Conservation (phyloP, 2,888 invertebrate species). For the Habrosyne pyritoides region DNA sequence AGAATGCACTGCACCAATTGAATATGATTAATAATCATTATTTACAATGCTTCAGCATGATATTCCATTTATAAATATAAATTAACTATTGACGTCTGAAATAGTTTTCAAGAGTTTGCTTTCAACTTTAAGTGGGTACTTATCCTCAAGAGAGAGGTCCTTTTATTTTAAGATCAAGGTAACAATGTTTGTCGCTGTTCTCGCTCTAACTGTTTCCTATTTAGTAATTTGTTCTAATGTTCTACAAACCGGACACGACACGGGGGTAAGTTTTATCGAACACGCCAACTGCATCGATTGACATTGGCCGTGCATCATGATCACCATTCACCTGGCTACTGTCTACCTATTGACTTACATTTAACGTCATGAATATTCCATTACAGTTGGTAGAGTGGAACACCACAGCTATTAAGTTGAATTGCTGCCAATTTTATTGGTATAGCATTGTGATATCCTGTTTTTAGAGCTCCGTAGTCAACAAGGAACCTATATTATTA, state of each 20-base stretch:
- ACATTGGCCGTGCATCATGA: constrained; percentile 58
- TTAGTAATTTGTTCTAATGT: background rate
- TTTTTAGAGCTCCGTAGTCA: too few relatives aligned
- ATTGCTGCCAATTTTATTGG: background rate
- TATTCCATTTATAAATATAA: background rate
- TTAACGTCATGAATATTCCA: constrained; percentile 43
- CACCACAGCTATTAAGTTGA: background rate
- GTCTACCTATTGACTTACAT: constrained; percentile 5
- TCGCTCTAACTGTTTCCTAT: background rate
- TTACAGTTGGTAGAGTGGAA: background rate
- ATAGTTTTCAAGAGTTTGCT: background rate
- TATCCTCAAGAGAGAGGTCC: background rate
- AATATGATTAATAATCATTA: constrained; percentile 2
- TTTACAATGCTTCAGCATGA: background rate
- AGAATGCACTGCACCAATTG: constrained; percentile 17
- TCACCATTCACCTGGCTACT: constrained; percentile 42
- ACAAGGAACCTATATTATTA: too few relatives aligned
- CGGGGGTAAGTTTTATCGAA: constrained; percentile 10
- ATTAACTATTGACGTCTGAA: background rate
- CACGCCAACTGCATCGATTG: constrained; percentile 49
- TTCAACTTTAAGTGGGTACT: background rate
- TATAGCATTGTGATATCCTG: background rate
- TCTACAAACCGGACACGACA: constrained; percentile 28
- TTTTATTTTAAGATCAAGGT: background rate
- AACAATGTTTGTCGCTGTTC: background rate